These are phyloP conservation scores for Pecten maximus DNA, from an alignment of 2,888 invertebrate genomes.

Conservation along the genomic window DNA sequence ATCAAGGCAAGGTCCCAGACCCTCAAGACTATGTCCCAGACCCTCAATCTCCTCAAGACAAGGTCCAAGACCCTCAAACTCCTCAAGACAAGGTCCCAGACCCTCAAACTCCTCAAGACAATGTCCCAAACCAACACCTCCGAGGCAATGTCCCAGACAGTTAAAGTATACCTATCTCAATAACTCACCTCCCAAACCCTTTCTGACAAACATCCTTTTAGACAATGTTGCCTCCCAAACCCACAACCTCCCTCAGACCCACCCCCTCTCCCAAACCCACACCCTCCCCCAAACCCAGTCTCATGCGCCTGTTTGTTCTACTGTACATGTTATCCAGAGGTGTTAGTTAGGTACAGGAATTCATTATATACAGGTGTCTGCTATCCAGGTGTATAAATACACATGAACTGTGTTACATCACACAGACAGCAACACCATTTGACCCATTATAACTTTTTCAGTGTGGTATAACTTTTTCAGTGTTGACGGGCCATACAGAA, in stretches of 20 bases:
- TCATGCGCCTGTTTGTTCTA: not conserved
- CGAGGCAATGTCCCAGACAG: no score
- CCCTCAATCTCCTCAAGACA: no score
- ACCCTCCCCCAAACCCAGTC: not conserved
- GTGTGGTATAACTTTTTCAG: not conserved
- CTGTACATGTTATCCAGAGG: not conserved
- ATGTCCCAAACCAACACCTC: no score
- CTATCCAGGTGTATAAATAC: not conserved
- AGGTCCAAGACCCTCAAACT: no score
- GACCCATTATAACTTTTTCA: not conserved
- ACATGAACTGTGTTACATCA: not conserved
- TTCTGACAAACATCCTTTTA: not conserved
- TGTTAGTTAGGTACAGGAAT: not conserved
- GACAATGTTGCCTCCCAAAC: not conserved
- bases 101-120: no score
- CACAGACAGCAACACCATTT: not conserved
- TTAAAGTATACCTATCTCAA: no score
- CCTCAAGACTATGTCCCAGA: no score
- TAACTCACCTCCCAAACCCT: no score
- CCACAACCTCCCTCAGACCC: not conserved
- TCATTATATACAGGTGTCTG: not conserved
- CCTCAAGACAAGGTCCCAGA: no score
- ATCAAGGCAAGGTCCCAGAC: no score
- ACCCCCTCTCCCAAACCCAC: no score
- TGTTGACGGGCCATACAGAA: not conserved